A percentile compares a stretch with the other conserved stretches of the same genome.
Evolutionary conservation across 2,888 invertebrate genomes (phyloP).

Genomic region (Bruchidius siliquastri): DNA sequence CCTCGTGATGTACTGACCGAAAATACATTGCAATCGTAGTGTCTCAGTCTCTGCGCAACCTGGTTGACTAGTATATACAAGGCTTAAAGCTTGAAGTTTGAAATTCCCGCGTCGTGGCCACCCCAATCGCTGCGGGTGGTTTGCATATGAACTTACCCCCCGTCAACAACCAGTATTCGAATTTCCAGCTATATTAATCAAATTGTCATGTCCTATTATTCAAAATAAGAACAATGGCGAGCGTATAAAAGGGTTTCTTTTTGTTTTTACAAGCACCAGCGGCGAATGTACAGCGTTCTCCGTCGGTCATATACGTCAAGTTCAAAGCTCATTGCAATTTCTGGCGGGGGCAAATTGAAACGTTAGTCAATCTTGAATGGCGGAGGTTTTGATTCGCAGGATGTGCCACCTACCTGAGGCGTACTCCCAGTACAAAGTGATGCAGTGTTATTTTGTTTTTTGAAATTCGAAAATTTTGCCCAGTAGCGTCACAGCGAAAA

Average conservation of each 20-base stretch:
- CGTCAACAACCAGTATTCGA: slow-evolving; percentile 43
- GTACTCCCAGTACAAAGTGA: no score
- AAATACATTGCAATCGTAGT: no score
- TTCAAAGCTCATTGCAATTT: neutral
- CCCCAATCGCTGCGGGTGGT: slow-evolving; percentile 36
- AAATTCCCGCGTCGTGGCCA: slow-evolving; percentile 29
- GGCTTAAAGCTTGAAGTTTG: slow-evolving; percentile 26
- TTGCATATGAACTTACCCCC: slow-evolving; percentile 39
- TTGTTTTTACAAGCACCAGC: slow-evolving; percentile 4
- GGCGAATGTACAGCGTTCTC: neutral
- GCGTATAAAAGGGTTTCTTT: slow-evolving; percentile 18
- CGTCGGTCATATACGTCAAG: neutral
- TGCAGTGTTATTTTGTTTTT: no score
- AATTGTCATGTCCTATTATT: slow-evolving; percentile 47
- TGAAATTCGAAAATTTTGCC: no score
- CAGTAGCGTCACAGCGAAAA: no score
- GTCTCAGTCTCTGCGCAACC: no score
- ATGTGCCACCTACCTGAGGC: neutral
- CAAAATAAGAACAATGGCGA: slow-evolving; percentile 38
- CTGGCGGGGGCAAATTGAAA: neutral
- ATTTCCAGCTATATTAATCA: slow-evolving; percentile 47
- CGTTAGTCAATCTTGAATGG: neutral
- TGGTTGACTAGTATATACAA: no score
- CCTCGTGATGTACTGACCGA: no score
- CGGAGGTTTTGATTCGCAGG: neutral